Evolutionary conservation across 2,113 vertebrate species (phyloP).

Genomic region (Cyphomyrus plagiostoma): DNA sequence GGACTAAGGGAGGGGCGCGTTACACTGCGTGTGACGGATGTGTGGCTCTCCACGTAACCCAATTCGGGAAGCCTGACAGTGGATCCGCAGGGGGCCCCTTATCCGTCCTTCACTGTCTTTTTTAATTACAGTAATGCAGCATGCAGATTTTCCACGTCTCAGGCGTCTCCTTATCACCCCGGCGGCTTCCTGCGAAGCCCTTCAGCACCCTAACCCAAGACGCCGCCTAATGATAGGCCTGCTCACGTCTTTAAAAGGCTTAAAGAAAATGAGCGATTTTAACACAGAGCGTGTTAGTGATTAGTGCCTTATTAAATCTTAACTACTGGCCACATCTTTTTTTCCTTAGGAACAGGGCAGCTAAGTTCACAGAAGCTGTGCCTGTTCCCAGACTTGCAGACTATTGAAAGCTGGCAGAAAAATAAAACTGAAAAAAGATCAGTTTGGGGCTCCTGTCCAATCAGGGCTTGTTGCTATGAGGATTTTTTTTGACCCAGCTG

Average conservation of each 20-base stretch:
- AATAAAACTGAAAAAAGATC: slow-evolving; percentile 46
- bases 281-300: background rate
- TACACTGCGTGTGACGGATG: background rate
- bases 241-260: background rate
- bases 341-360: slow-evolving; percentile 39
- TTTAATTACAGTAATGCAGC: slow-evolving; percentile 3
- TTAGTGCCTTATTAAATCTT: background rate
- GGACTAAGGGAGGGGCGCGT: background rate
- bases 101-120: background rate
- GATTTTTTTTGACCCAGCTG: slow-evolving; percentile 48
- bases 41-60: background rate
- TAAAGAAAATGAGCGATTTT: background rate
- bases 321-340: background rate
- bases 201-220: background rate
- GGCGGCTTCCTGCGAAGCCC: background rate
- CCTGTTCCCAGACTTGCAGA: slow-evolving; percentile 25
- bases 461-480: slow-evolving; percentile 68
- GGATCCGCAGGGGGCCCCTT: background rate
- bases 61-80: background rate
- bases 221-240: background rate
- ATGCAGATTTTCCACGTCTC: background rate
- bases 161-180: background rate
- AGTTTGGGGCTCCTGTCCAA: slow-evolving; percentile 50
- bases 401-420: slow-evolving; percentile 44
- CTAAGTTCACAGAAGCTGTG: slow-evolving; percentile 45